Evolutionary conservation across 2,113 vertebrate species (phyloP).

Genomic region (Aspidoscelis tigris): DNA sequence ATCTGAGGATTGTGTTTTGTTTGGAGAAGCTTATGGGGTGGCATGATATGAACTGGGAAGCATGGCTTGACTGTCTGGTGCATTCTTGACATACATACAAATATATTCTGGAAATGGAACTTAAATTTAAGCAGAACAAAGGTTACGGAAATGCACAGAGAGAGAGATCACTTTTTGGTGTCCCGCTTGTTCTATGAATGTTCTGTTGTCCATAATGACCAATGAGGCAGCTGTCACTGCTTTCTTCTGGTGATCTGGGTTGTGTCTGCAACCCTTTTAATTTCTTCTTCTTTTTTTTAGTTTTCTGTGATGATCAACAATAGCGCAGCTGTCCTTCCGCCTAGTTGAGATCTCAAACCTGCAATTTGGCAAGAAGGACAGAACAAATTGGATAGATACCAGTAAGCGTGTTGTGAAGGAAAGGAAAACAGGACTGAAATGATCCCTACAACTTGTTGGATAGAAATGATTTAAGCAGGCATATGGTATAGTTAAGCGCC

Average conservation of each 20-base stretch:
- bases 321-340: conserved; percentile 74
- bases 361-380: conserved; percentile 75
- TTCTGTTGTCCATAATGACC: background rate
- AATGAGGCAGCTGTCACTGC: conserved; percentile 21
- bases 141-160: background rate
- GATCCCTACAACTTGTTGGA: conserved; percentile 80
- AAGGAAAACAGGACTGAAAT: conserved; percentile 76
- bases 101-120: background rate
- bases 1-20: background rate
- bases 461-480: conserved; percentile 78
- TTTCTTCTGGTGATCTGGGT: background rate
- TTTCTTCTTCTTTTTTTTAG: background rate
- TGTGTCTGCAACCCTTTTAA: conserved; percentile 62
- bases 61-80: background rate
- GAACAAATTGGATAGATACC: conserved; percentile 79
- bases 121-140: background rate
- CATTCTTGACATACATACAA: conserved; percentile 15
- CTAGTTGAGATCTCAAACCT: conserved; percentile 77
- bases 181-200: background rate
- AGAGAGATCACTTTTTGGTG: background rate
- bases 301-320: conserved; percentile 61
- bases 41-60: background rate
- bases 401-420: conserved; percentile 76
- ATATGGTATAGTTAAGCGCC: conserved; percentile 82
- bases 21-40: background rate